Evolutionary conservation across 2,888 invertebrate genomes (phyloP).

Genomic region (Clivina fossor): DNA sequence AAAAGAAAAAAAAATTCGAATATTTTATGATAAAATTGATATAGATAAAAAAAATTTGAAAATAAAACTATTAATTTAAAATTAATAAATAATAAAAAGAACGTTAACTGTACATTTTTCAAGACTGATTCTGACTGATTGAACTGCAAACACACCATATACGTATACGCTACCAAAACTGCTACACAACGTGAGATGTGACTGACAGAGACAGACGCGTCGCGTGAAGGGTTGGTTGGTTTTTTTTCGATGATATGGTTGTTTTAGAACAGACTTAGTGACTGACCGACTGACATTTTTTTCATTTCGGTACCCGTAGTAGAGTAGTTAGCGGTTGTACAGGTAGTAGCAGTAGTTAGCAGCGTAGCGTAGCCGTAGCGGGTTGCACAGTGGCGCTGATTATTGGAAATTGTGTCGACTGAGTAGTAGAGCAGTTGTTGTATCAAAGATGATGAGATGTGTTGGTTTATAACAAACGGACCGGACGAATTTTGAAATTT

Average conservation of each 20-base stretch:
- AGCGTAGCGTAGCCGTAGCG: conserved; percentile 31
- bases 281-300: neutral
- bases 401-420: conserved; percentile 6
- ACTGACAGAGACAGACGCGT: neutral
- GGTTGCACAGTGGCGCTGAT: conserved; percentile 17
- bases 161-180: conserved; percentile 25
- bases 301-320: conserved; percentile 1
- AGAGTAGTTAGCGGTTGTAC: conserved; percentile 10
- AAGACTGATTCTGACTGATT: neutral
- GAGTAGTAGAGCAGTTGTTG: conserved; percentile 35
- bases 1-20: too few relatives aligned
- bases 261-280: neutral
- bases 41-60: too few relatives aligned
- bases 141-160: conserved; percentile 16
- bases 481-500: conserved; percentile 6
- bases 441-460: conserved; percentile 51
- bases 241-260: neutral
- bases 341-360: conserved; percentile 33
- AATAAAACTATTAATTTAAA: too few relatives aligned
- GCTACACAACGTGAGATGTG: conserved; percentile 1
- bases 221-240: conserved; percentile 21
- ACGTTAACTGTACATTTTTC: neutral
- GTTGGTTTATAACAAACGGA: too few relatives aligned
- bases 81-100: too few relatives aligned
- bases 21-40: too few relatives aligned